Percentiles rank a stretch among this genome's conserved stretches.
Evolutionary conservation across 1,140 invertebrate species (phyloP).

Genomic region (Lethrus apterus): DNA sequence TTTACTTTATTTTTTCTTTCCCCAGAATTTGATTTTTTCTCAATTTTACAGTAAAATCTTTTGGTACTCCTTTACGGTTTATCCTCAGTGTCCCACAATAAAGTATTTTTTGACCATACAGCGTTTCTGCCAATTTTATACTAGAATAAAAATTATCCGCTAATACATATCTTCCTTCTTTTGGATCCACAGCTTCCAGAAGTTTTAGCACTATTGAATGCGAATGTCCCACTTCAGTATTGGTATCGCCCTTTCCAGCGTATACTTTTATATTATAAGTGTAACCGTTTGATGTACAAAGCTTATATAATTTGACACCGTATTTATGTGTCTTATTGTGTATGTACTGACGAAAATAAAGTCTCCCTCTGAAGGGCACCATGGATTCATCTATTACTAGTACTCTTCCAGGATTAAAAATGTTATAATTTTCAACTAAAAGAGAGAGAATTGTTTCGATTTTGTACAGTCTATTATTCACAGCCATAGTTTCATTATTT

Average conservation of each 20-base stretch:
- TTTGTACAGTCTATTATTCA: background rate
- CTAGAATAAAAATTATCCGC: conserved; percentile 16
- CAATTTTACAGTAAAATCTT: background rate
- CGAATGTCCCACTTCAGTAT: background rate
- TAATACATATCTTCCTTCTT: conserved; percentile 15
- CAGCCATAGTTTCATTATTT: conserved; percentile 1
- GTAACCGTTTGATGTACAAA: conserved; percentile 28
- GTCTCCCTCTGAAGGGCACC: conserved; percentile 32
- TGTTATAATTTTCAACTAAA: conserved; percentile 3
- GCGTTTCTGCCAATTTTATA: background rate
- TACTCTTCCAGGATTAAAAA: conserved; percentile 6
- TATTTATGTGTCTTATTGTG: conserved; percentile 34
- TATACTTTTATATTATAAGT: conserved; percentile 33
- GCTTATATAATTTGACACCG: conserved; percentile 35
- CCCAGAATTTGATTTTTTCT: background rate
- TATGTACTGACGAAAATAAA: conserved; percentile 31
- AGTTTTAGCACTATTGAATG: conserved; percentile 11
- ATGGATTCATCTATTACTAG: conserved; percentile 32
- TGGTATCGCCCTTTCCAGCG: background rate
- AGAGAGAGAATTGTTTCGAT: background rate
- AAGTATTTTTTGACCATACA: background rate
- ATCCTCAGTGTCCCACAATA: conserved; percentile 2
- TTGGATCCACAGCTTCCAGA: background rate
- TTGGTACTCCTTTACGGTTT: background rate
- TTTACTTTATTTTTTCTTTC: background rate